Evolutionary conservation across 2,113 vertebrate species (phyloP).

Genomic region (Arenaria interpres): DNA sequence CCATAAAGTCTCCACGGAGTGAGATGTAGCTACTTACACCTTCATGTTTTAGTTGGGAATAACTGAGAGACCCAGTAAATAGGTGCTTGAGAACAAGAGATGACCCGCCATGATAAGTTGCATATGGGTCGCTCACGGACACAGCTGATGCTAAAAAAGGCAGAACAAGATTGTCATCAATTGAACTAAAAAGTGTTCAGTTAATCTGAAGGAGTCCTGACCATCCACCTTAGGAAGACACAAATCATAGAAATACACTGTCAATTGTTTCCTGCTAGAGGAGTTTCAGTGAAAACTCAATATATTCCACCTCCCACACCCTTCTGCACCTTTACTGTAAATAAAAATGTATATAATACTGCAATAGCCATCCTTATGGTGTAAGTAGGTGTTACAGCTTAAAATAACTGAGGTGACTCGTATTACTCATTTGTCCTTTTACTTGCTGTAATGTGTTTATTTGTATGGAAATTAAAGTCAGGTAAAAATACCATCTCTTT

Average conservation of each 20-base stretch:
- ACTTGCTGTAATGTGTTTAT: background rate
- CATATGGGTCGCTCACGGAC: background rate
- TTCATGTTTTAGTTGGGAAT: background rate
- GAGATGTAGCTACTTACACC: background rate
- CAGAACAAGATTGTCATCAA: background rate
- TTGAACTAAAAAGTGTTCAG: background rate
- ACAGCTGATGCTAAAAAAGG: background rate
- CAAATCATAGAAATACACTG: background rate
- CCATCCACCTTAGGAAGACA: background rate
- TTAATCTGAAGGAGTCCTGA: background rate
- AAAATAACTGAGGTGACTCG: constrained; percentile 33
- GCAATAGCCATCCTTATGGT: background rate
- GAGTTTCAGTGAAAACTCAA: background rate
- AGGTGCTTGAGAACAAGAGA: background rate
- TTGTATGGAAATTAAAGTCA: constrained; percentile 33
- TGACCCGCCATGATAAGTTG: background rate
- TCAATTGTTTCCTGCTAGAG: background rate
- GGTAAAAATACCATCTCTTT: constrained; percentile 23
- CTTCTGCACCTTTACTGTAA: background rate
- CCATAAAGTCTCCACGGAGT: background rate
- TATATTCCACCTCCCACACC: background rate
- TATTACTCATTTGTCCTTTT: constrained; percentile 43
- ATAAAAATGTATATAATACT: background rate
- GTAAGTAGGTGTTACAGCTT: background rate
- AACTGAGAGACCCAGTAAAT: background rate